These are phyloP conservation scores for Coturnix japonica DNA, from an alignment of 2,113 vertebrate genomes.

Conservation along the genomic window DNA sequence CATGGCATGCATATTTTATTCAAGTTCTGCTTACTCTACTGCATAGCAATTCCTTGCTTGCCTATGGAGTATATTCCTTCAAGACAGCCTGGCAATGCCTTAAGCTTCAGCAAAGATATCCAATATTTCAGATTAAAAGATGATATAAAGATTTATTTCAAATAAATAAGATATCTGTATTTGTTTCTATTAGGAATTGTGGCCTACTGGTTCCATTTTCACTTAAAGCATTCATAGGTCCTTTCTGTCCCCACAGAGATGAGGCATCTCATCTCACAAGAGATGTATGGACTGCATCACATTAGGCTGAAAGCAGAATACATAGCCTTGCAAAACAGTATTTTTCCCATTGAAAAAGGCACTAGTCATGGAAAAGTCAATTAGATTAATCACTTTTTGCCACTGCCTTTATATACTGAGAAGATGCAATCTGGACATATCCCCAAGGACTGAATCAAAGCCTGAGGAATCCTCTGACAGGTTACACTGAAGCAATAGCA, in stretches of 20 bases:
- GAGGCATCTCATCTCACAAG: neutral
- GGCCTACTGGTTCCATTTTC: neutral
- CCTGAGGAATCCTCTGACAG: neutral
- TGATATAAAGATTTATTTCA: neutral
- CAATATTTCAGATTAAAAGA: neutral
- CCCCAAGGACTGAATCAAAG: neutral
- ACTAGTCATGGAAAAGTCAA: neutral
- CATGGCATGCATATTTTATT: neutral
- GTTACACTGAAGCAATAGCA: neutral
- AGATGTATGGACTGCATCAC: neutral
- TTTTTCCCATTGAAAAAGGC: neutral
- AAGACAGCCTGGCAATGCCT: neutral
- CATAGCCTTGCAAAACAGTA: neutral
- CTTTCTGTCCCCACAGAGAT: neutral
- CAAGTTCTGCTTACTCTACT: neutral
- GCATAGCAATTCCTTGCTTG: neutral
- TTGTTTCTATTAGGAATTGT: neutral
- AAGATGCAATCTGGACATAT: neutral
- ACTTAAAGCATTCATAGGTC: neutral
- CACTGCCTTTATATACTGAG: neutral
- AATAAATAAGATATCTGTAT: neutral
- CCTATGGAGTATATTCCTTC: neutral
- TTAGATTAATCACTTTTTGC: neutral
- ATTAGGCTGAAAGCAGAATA: neutral
- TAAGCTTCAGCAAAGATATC: neutral